phyloP scores from a whole-genome alignment of 2,113 vertebrate species.

The Scortum barcoo region DNA sequence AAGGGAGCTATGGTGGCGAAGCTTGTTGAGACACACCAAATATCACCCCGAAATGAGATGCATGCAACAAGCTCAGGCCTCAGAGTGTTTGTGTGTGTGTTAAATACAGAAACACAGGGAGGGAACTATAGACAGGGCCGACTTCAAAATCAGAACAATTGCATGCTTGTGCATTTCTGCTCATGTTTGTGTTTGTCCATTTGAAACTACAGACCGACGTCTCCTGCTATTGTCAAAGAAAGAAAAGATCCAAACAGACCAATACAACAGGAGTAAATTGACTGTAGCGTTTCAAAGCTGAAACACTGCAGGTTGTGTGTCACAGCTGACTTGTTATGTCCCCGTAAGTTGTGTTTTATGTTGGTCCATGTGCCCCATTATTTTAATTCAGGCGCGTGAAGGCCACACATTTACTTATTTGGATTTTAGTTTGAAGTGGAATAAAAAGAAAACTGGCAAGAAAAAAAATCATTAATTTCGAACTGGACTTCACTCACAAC shows the following conservation, averaged over 20 bases:
- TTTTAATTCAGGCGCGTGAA: conserved; percentile 10
- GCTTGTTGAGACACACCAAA: conserved; percentile 40
- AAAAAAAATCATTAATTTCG: conserved; percentile 36
- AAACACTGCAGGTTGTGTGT: conserved; percentile 30
- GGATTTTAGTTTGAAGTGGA: conserved; percentile 45
- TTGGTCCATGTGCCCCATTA: conserved; percentile 14
- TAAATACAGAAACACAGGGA: background rate
- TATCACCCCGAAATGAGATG: conserved; percentile 43
- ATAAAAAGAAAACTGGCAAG: conserved; percentile 35
- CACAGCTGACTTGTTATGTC: background rate
- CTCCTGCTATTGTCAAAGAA: background rate
- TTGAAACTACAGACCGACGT: background rate
- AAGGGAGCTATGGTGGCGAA: conserved; percentile 24
- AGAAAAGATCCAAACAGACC: background rate
- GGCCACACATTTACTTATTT: conserved; percentile 40
- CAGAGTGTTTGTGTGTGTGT: background rate
- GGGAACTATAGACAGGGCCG: background rate
- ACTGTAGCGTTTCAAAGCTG: conserved; percentile 24
- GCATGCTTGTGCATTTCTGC: conserved; percentile 14
- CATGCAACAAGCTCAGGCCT: conserved; percentile 6
- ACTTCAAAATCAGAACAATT: background rate
- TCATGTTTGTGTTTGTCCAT: conserved; percentile 1
- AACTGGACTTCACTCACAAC: conserved; percentile 29
- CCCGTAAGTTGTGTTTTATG: conserved; percentile 34
- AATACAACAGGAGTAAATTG: background rate